A percentile compares a stretch with the other conserved stretches of the same genome.
These are phyloP conservation scores for Apocrypta bakeri DNA, from an alignment of 1,140 invertebrate species.

Conservation along the genomic window DNA sequence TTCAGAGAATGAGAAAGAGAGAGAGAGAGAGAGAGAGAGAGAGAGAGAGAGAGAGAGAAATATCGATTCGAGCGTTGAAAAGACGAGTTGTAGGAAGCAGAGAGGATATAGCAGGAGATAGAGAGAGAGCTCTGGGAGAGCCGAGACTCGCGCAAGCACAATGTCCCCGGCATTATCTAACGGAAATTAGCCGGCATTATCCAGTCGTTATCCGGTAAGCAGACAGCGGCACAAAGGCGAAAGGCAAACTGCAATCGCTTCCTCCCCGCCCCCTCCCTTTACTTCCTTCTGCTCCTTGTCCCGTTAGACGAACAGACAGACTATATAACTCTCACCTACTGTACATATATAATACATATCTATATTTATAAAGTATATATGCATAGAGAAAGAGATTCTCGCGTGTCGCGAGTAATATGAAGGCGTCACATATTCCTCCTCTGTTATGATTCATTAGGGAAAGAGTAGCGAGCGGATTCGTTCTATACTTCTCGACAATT, in stretches of 20 bases:
- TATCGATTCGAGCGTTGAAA: background rate
- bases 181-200: constrained; percentile 47
- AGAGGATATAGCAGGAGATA: background rate
- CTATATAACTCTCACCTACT: background rate
- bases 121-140: background rate
- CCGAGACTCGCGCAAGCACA: background rate
- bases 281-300: background rate
- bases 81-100: background rate
- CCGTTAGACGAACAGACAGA: background rate
- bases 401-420: background rate
- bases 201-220: constrained; percentile 44
- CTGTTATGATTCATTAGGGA: background rate
- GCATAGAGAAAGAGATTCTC: background rate
- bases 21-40: too few relatives aligned
- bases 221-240: constrained; percentile 26
- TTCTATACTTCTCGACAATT: background rate
- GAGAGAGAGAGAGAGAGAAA: background rate
- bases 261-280: background rate
- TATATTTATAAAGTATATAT: background rate
- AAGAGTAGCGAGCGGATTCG: background rate
- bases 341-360: background rate
- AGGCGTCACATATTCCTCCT: background rate
- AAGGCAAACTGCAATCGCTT: constrained; percentile 4
- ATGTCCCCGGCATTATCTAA: constrained; percentile 33
- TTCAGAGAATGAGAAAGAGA: too few relatives aligned